Conservation (phyloP, 2,113 vertebrate species). For the Sardina pilchardus region DNA sequence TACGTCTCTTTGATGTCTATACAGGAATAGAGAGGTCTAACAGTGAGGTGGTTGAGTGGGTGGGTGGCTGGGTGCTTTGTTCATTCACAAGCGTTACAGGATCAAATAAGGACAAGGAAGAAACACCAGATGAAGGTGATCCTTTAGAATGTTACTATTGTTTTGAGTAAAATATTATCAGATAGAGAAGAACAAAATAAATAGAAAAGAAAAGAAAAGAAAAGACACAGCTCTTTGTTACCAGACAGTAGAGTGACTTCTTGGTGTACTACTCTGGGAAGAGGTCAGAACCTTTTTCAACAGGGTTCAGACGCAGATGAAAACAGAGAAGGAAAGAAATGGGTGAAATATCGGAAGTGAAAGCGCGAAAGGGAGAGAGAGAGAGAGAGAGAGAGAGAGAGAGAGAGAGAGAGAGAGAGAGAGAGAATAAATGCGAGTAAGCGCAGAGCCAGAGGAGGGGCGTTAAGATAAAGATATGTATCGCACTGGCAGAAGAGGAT, state of each 20-base stretch:
- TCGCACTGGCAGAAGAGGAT: conserved; percentile 32
- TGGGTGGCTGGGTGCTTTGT: not conserved
- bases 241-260: conserved; percentile 5
- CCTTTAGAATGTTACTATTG: conserved; percentile 18
- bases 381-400: not conserved
- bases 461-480: conserved; percentile 40
- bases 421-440: not conserved
- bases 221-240: not conserved
- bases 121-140: conserved; percentile 4
- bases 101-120: not conserved
- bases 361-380: not conserved
- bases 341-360: not conserved
- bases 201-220: not conserved
- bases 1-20: conserved; percentile 17
- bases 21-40: not conserved
- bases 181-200: not conserved
- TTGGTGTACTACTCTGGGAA: conserved; percentile 5
- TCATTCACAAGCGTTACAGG: not conserved
- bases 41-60: not conserved
- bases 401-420: not conserved
- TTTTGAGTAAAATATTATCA: not conserved
- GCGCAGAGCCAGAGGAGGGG: conserved; percentile 8
- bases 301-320: conserved; percentile 4
- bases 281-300: conserved; percentile 37
- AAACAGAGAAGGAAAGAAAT: not conserved